Percentiles rank a stretch among this genome's conserved stretches.
phyloP scores from a whole-genome alignment of 2,113 vertebrate genomes.

The Syngnathoides biaculeatus region DNA sequence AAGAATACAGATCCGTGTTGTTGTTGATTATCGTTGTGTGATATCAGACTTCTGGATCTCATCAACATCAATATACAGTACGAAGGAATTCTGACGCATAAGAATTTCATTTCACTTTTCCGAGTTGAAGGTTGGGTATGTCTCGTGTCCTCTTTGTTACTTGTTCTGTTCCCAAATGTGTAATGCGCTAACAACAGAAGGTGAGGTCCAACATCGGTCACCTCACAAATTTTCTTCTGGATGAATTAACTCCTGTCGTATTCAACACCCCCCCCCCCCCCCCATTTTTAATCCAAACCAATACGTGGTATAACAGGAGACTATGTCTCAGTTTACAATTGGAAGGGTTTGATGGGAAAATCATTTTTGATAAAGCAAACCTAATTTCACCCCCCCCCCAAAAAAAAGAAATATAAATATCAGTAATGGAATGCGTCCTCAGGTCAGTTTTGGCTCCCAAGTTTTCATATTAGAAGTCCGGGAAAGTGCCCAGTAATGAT shows the following conservation, averaged over 20 bases:
- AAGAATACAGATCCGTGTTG: too few relatives aligned
- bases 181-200: neutral
- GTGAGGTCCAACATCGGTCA: neutral
- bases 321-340: neutral
- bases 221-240: neutral
- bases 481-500: slow-evolving; percentile 51
- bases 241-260: neutral
- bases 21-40: too few relatives aligned
- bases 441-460: slow-evolving; percentile 20
- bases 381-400: neutral
- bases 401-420: too few relatives aligned
- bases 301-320: neutral
- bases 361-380: neutral
- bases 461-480: slow-evolving; percentile 24
- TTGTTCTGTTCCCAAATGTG: neutral
- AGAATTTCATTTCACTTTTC: too few relatives aligned
- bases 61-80: too few relatives aligned
- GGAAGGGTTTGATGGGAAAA: neutral
- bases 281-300: neutral
- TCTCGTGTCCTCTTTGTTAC: too few relatives aligned
- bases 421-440: neutral
- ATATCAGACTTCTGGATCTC: too few relatives aligned
- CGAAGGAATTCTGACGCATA: too few relatives aligned
- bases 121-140: too few relatives aligned
- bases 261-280: too few relatives aligned